Base-by-base conservation (phyloP, 2,888 invertebrate genomes). In the Xestia xanthographa region DNA sequence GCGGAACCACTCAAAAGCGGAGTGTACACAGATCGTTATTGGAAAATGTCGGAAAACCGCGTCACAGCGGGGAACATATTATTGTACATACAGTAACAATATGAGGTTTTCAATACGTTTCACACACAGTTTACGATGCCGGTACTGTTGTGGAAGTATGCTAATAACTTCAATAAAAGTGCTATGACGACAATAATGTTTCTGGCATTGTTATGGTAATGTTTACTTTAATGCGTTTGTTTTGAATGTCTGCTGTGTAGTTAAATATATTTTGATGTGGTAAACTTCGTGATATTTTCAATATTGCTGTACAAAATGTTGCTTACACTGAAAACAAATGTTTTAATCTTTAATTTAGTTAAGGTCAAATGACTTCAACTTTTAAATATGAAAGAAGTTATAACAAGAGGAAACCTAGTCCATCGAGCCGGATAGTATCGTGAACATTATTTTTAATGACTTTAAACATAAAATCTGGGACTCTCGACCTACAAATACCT, bases 21-120 rank as follows among this genome's bases (percentile, higher is more conserved):
- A 88, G 78, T 83, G 79, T 75, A 86, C 79, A 88, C 80, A 74
- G 68, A 80, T 82, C 75, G 85, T 78, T 87, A 88, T 87, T 86
- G 87, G 82, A 82, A 80, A 88, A 83, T 74, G 73, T 74, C 56
- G 70, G 86, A 73, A 82, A 86, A 83, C 75, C 56, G 70, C 72
- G 76, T 50, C 78, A 79, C 85, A 79, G 80, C 67, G 66, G 75
- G 74, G 67, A 84, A 77, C 87, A 79, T 78, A 84, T 80, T 80
- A 85, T 76, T 74, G 75, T 75, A 78, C 69, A 77, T 72, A 56
- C 60, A 79, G 67, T 68, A 78, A 75, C 83, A 75, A 78, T 78
- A 72, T 75, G 75, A 84, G 71, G 70, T 72, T 87, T 83, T 70
- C 84, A 76, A 86, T 86, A 77, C 68, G 74, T 80, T 86, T 80